Evolutionary conservation across 1,140 invertebrate species (phyloP).

Genomic region (Cyrtorhinus lividipennis): DNA sequence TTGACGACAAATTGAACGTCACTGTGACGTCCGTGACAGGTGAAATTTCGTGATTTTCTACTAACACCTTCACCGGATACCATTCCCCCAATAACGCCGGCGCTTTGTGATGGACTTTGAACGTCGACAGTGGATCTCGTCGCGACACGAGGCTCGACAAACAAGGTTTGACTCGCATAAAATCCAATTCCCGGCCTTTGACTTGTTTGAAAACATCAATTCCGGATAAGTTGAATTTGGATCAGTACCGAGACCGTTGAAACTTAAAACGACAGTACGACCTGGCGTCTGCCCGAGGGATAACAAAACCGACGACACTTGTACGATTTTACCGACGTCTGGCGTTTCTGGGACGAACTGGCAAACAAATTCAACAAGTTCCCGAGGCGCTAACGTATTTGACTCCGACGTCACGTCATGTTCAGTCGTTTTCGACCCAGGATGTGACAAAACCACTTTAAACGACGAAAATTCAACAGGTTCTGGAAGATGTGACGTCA

Average conservation of each 20-base stretch:
- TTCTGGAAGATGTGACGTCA: neutral
- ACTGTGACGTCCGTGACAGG: conserved; percentile 25
- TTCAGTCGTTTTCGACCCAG: neutral
- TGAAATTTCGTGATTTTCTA: conserved; percentile 36
- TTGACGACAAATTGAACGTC: conserved; percentile 13
- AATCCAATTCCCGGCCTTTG: conserved; percentile 33
- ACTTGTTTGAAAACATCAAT: conserved; percentile 29
- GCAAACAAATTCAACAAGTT: neutral
- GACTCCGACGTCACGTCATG: neutral
- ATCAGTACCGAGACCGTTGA: conserved; percentile 28
- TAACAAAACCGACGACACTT: conserved; percentile 38
- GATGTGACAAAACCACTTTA: neutral
- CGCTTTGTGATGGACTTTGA: conserved; percentile 44
- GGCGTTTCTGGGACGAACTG: neutral
- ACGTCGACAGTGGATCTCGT: conserved; percentile 46
- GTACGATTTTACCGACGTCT: conserved; percentile 16
- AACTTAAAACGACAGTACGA: conserved; percentile 36
- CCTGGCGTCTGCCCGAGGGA: conserved; percentile 35
- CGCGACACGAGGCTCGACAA: conserved; percentile 44
- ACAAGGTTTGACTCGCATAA: conserved; percentile 44
- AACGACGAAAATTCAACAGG: neutral
- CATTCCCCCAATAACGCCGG: conserved; percentile 64
- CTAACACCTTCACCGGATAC: conserved; percentile 47
- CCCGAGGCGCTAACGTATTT: neutral
- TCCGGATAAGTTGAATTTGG: conserved; percentile 32